A percentile compares a stretch with the other conserved stretches of the same genome.
These are phyloP conservation scores for Ovis canadensis DNA, from an alignment of 2,113 vertebrate species.

Conservation along the genomic window DNA sequence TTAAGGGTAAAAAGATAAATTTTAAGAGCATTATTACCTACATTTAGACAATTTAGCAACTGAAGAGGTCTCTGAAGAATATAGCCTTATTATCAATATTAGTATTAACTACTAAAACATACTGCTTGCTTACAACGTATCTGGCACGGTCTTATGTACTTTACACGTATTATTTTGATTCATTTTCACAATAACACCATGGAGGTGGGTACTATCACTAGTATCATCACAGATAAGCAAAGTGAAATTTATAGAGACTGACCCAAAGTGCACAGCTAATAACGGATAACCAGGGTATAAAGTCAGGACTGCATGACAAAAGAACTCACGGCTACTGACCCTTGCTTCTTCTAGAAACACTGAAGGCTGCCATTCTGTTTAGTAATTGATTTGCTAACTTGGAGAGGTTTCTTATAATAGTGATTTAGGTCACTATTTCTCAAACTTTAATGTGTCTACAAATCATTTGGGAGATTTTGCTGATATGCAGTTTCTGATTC, in stretches of 20 bases:
- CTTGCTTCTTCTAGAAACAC: background rate
- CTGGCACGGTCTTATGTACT: background rate
- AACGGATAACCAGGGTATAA: background rate
- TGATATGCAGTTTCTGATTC: background rate
- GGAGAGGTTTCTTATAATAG: background rate
- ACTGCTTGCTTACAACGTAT: background rate
- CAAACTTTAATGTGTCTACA: background rate
- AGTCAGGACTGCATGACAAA: background rate
- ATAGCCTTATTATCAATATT: background rate
- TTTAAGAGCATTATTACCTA: background rate
- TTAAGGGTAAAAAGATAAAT: background rate
- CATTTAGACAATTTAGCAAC: background rate
- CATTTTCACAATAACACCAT: background rate
- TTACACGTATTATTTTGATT: background rate
- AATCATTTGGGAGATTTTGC: background rate
- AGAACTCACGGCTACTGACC: fast-evolving
- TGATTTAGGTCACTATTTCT: background rate
- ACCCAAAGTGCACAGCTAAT: background rate
- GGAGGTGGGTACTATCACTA: background rate
- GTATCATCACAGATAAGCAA: background rate
- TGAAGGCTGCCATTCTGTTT: background rate
- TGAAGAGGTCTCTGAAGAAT: background rate
- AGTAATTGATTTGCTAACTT: background rate
- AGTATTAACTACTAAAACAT: background rate
- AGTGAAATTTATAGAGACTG: background rate